Evolutionary conservation across 2,113 vertebrate genomes (phyloP), one percentile per base, ranked within the genome.

Genomic region (Etheostoma spectabile): DNA sequence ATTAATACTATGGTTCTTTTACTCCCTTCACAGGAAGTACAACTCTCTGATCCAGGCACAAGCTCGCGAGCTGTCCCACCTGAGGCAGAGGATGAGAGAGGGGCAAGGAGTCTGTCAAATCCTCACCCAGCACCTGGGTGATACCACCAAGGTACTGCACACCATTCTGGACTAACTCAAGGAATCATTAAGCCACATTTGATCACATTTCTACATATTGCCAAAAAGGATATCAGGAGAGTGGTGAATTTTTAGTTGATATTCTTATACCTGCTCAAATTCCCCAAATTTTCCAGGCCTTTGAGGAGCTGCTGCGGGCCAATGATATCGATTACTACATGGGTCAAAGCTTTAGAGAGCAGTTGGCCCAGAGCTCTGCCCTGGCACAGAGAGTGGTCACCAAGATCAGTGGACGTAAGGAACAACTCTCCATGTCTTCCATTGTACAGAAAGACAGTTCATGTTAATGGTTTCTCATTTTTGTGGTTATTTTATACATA

Each of bases 311-410:
- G 8, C 96, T 99, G 4, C 94, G 96, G 0, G 96, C 96, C 88
- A 97, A 97, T 0, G 97, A 99, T 67, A 96, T 99, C 0, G 97
- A 99, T 91, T 99, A 99, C 90, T 99, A 98, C 93, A 94, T 98
- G 96, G 97, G 98, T 6, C 97, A 99, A 93, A 96, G 96, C 89
- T 97, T 99, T 74, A 94, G 97, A 22, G 96, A 99, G 86, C 97
- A 99, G 60, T 93, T 99, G 16, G 91, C 96, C 15, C 96, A 97
- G 88, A 96, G 95, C 69, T 93, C 90, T 8, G 95, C 97, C 35
- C 88, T 99, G 86, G 95, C 95, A 0, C 96, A 97, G 45, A 95
- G 95, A 77, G 95, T 99, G 68, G 88, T 94, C 0, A 91, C 94
- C 85, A 99, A 97, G 88, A 96, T 99, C 86, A 96, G 93, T 62